phyloP scores from a whole-genome alignment of 1,140 invertebrate genomes.

The Thalassaphorura encarpata region DNA sequence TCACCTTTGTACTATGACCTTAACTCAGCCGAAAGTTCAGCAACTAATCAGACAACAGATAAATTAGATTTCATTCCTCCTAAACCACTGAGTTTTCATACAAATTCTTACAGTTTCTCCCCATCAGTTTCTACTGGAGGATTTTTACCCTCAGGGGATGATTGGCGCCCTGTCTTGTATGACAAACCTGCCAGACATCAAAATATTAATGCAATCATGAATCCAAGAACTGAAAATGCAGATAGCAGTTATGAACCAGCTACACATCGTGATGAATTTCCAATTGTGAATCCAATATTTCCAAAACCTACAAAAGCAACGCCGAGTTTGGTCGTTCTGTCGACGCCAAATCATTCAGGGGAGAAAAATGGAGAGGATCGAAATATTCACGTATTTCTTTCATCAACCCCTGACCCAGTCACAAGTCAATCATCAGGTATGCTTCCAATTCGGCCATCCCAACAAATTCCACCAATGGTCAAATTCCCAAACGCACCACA shows the following conservation, averaged over 20 bases:
- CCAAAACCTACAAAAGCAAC: background rate
- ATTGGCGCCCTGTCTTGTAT: slow-evolving; percentile 27
- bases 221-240: background rate
- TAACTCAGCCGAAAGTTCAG: background rate
- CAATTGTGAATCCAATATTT: background rate
- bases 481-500: slow-evolving; percentile 14
- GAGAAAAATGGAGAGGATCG: background rate
- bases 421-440: background rate
- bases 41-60: background rate
- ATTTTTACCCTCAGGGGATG: slow-evolving; percentile 3
- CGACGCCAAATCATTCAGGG: background rate
- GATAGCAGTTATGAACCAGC: background rate
- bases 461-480: slow-evolving; percentile 4
- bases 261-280: background rate
- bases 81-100: slow-evolving; percentile 22
- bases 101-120: slow-evolving; percentile 16
- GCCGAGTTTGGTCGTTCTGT: background rate
- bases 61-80: slow-evolving; percentile 22
- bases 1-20: background rate
- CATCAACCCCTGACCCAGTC: background rate
- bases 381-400: background rate
- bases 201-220: background rate
- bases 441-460: background rate
- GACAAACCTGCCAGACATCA: background rate
- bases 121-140: slow-evolving; percentile 6